These are phyloP conservation scores for Erythrocercus mccallii DNA, from an alignment of 2,113 vertebrate species.

Conservation along the genomic window DNA sequence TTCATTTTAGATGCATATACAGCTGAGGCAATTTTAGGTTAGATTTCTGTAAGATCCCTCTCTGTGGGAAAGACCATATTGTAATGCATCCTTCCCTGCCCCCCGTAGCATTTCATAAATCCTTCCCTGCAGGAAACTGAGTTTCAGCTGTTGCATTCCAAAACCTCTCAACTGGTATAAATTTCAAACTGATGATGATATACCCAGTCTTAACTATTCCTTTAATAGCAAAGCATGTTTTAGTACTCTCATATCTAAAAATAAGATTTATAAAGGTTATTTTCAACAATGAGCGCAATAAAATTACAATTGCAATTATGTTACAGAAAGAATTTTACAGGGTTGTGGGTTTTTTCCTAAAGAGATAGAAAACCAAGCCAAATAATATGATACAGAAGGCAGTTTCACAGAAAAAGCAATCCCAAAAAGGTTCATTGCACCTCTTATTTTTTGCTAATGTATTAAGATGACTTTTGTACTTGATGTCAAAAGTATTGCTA, in stretches of 20 bases:
- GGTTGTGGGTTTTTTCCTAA: not conserved
- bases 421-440: not conserved
- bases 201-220: not conserved
- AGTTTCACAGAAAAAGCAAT: not conserved
- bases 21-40: not conserved
- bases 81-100: constrained; percentile 1
- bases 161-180: not conserved
- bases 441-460: not conserved
- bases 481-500: not conserved
- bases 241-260: not conserved
- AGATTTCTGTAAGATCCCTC: constrained; percentile 4
- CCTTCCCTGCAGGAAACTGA: constrained; percentile 16
- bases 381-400: not conserved
- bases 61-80: constrained; percentile 30
- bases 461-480: rapidly evolving
- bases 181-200: not conserved
- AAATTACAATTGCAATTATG: not conserved
- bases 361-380: not conserved
- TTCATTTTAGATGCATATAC: not conserved
- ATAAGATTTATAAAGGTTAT: not conserved
- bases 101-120: constrained; percentile 43
- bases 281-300: not conserved
- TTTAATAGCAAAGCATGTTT: not conserved
- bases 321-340: not conserved
- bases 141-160: not conserved